phyloP scores from a whole-genome alignment of 2,113 vertebrate genomes.

The Rousettus leschenaultii region DNA sequence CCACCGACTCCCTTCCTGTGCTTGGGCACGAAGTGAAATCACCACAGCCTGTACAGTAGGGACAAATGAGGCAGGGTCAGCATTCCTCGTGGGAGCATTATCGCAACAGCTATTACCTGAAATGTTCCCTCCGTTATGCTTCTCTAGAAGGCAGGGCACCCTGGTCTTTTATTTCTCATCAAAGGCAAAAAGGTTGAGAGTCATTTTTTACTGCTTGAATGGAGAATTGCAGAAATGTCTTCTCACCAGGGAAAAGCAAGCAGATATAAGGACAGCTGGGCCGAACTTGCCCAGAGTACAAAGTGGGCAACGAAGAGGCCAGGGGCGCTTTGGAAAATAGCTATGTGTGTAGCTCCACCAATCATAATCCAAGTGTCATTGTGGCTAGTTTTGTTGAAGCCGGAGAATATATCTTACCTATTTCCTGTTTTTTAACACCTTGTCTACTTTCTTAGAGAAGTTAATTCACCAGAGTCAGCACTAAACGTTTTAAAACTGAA shows the following conservation, averaged over 20 bases:
- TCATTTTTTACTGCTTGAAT: slow-evolving; percentile 38
- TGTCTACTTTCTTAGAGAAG: not conserved
- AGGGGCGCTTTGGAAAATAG: not conserved
- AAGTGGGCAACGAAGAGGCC: accelerated
- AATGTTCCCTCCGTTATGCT: slow-evolving; percentile 46
- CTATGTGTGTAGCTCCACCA: not conserved
- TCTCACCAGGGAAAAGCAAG: not conserved
- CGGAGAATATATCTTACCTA: not conserved
- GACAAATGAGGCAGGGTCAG: slow-evolving; percentile 7
- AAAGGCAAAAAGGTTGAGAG: slow-evolving; percentile 63
- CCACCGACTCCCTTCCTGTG: not conserved
- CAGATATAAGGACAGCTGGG: not conserved
- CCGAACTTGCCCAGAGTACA: not conserved
- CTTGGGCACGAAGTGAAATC: not conserved
- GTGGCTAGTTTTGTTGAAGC: not conserved
- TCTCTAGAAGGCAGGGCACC: slow-evolving; percentile 52
- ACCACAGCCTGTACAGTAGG: not conserved
- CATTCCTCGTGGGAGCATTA: slow-evolving; percentile 15
- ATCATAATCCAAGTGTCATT: not conserved
- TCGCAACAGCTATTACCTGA: slow-evolving; percentile 61
- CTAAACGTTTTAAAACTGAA: not conserved
- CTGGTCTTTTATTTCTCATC: slow-evolving; percentile 74
- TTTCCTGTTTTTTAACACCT: not conserved
- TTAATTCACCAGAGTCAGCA: not conserved
- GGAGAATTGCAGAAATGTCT: not conserved